Base-by-base conservation (phyloP, 35 echinoderm and acorn worm genomes). In the Strongylocentrotus purpuratus region DNA sequence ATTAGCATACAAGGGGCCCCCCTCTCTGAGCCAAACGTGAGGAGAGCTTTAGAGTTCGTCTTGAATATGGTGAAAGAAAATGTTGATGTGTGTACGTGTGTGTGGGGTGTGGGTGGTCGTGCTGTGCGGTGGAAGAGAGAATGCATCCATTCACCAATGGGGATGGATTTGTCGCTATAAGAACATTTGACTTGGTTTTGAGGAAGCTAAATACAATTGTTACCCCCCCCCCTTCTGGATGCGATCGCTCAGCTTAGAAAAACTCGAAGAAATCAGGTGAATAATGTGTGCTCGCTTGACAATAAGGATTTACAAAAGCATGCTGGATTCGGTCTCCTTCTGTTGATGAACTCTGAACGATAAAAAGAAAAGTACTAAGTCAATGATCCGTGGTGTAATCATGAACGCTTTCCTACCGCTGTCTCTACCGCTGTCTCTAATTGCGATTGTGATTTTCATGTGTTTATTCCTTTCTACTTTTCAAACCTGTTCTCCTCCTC, bases 401-500 rank as follows among this genome's bases (percentile, higher is more conserved):
- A 15, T 89, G 87, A 89, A 46, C 33, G 32, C 45, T 46, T 15
- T 89, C n/a, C 20, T 89, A 46, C 87, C 25, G 13, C 33, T 46
- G 87, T 33, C 87, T 20, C 20, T 89, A 46, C 87, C 25, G 13
- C 33, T 46, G 87, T 33, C 87, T 20, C 12, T 46, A 78, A 89
- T 46, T 89, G 87, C 32, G 45, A 89, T 89, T 89, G 32, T 33
- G 87, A 33, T 89, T 46, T 89, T 33, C 45, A 33, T 45, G 87
- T 46, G 87, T 89, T 89, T 89, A 46, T 89, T 33, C 87, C 33
- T 89, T 89, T 89, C 87, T 89, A 31, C 87, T 89, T 89, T 89
- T 89, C 33, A 89, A 89, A 89, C 33, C 32, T 89, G 13, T 89
- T 46, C 87, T 89, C 87, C 87, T 89, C 87, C 87, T 86, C 85